Evolutionary conservation across 1,140 invertebrate genomes (phyloP), one percentile per base, ranked within the genome.

Genomic region (Rhynchophorus ferrugineus): DNA sequence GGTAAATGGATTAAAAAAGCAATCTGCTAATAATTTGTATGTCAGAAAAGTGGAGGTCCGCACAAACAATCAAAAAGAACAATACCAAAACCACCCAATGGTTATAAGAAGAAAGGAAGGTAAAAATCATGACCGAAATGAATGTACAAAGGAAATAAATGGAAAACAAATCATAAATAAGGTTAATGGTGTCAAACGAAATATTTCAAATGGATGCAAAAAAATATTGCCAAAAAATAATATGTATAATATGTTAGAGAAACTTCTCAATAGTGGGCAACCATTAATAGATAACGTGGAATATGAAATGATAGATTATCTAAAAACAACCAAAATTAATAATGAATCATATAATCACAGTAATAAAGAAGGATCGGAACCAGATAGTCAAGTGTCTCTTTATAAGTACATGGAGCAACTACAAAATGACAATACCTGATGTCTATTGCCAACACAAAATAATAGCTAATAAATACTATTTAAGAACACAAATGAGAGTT

Each of bases 341-440:
- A 35, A 22, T 19, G 9, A 33, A 14, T 19, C 37, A 8, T 35
- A 38, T 21, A 42, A 21, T 35, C 46, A 53, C n/a, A n/a, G n/a
- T n/a, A n/a, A n/a, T n/a, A n/a, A n/a, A n/a, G n/a, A n/a, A n/a
- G n/a, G n/a, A n/a, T 54, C 54, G 14, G 45, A 49, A 8, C 42
- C 59, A 1, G 56, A 56, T 20, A 65, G 63, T 56, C 61, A 63
- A n/a, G 41, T 54, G 22, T 64, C 63, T 14, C 41, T 65, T 16
- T 57, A 62, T 35, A 58, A 62, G 19, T 64, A 60, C 44, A 62
- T 65, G 60, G 59, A 61, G 34, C 57, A 62, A 49, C 42, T 65
- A 16, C 62, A 65, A 41, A 57, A 33, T 14, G 49, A 54, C 20
- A 38, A 54, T 11, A 46, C 44, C 9, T 54, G 48, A 35, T 17